These are phyloP conservation scores for Danio kyathit DNA, from an alignment of 2,797 vertebrate species.

Conservation along the genomic window DNA sequence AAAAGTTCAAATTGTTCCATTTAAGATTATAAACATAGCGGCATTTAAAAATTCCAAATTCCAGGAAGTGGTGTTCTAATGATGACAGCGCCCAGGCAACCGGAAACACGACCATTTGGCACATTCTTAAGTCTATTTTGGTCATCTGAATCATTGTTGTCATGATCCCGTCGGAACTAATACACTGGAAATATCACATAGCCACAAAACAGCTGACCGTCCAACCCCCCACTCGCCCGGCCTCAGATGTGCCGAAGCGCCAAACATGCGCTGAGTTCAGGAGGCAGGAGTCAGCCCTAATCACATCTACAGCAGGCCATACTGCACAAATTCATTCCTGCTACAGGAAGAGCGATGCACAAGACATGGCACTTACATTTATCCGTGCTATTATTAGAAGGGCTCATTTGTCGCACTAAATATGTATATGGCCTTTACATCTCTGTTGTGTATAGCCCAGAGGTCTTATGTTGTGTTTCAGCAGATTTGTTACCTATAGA, in stretches of 20 bases:
- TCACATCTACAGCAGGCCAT: slow-evolving; percentile 29
- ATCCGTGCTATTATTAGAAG: slow-evolving; percentile 1
- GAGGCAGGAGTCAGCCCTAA: slow-evolving; percentile 32
- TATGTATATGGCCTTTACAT: slow-evolving; percentile 24
- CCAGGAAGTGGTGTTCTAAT: neutral
- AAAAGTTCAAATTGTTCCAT: neutral
- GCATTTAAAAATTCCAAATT: neutral
- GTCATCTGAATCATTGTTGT: slow-evolving; percentile 71
- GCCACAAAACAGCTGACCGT: slow-evolving; percentile 54
- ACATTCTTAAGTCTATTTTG: slow-evolving; percentile 72
- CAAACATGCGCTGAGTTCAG: slow-evolving; percentile 32
- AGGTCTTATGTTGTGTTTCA: neutral
- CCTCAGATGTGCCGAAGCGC: slow-evolving; percentile 9
- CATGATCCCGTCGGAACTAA: slow-evolving; percentile 65
- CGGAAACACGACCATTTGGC: slow-evolving; percentile 70
- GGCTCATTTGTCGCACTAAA: slow-evolving; percentile 1
- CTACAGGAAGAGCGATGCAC: neutral
- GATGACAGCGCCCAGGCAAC: neutral
- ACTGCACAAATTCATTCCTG: slow-evolving; percentile 4
- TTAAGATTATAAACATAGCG: neutral
- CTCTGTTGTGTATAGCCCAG: neutral
- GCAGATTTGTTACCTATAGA: neutral
- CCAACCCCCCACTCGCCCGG: slow-evolving; percentile 17
- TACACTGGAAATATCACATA: slow-evolving; percentile 69
- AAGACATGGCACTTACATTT: slow-evolving; percentile 13